A percentile compares a stretch with the other conserved stretches of the same genome.
Evolutionary conservation across 2,888 invertebrate genomes (phyloP).

Genomic region (Cryptocephalus primarius): DNA sequence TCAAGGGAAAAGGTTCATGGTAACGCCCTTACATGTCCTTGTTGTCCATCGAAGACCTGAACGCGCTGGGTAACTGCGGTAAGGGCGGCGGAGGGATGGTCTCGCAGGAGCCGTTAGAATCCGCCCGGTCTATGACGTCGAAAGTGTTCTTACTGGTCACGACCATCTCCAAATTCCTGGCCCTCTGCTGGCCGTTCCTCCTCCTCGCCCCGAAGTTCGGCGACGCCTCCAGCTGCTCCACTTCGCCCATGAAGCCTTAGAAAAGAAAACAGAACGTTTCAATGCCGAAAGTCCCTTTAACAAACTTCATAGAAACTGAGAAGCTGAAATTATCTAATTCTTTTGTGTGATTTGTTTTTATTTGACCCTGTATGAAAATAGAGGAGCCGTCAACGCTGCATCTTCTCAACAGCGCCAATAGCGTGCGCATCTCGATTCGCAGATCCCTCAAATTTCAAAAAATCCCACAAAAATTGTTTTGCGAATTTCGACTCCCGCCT

Average conservation of each 20-base stretch:
- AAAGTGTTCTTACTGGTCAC: slow-evolving; percentile 63
- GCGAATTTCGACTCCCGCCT: too few relatives aligned
- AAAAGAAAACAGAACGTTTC: not conserved
- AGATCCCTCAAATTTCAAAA: too few relatives aligned
- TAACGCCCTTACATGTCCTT: not conserved
- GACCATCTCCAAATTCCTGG: slow-evolving; percentile 64
- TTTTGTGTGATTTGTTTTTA: too few relatives aligned
- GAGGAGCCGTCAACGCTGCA: too few relatives aligned
- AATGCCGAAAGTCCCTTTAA: too few relatives aligned
- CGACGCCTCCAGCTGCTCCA: slow-evolving; percentile 32
- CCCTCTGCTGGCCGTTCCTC: slow-evolving; percentile 36
- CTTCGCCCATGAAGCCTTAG: slow-evolving; percentile 10
- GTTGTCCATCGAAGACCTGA: slow-evolving; percentile 12
- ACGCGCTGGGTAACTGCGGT: slow-evolving; percentile 49
- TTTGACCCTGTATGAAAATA: too few relatives aligned
- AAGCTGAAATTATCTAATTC: too few relatives aligned
- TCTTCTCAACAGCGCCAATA: too few relatives aligned
- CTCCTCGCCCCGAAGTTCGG: slow-evolving; percentile 23
- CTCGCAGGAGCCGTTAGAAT: slow-evolving; percentile 41
- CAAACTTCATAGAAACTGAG: too few relatives aligned
- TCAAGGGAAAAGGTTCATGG: too few relatives aligned
- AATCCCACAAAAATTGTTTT: too few relatives aligned
- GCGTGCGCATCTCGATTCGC: too few relatives aligned
- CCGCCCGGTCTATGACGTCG: slow-evolving; percentile 58
- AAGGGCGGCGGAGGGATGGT: slow-evolving; percentile 53